Evolutionary conservation across 2,888 invertebrate genomes (phyloP).

Genomic region (Conus canariensis): DNA sequence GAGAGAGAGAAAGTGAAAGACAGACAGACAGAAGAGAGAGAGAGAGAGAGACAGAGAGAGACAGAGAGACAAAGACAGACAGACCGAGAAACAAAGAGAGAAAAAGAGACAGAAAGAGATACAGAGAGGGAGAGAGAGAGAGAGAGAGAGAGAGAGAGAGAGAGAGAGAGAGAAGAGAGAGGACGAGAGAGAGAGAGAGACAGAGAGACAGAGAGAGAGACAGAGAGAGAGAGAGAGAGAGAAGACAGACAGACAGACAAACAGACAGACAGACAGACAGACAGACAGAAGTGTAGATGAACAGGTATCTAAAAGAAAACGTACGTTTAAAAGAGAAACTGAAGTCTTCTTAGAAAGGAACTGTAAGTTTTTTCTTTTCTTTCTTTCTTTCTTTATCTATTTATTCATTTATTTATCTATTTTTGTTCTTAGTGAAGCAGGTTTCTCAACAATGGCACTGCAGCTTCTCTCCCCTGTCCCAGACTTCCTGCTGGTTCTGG

Average conservation of each 20-base stretch:
- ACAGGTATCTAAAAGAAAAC: no score
- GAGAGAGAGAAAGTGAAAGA: conserved; percentile 11
- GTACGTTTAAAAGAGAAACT: no score
- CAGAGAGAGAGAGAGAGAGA: conserved; percentile 26
- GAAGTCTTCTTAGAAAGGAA: no score
- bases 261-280: conserved; percentile 22
- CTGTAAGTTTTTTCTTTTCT: no score
- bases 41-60: not conserved
- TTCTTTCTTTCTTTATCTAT: no score
- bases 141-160: not conserved
- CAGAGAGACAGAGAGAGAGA: conserved; percentile 29
- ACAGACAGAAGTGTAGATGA: conserved; percentile 3
- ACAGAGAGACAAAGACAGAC: not conserved
- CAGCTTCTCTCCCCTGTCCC: no score
- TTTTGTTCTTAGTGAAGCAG: no score
- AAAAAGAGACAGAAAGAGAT: not conserved
- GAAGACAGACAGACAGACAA: conserved; percentile 33
- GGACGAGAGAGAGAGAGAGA: conserved; percentile 18
- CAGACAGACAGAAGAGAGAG: not conserved
- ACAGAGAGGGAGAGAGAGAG: not conserved
- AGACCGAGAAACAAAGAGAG: not conserved
- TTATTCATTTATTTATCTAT: no score
- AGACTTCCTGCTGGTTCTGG: no score
- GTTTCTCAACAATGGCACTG: no score
- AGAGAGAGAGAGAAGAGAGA: not conserved